phyloP scores from a whole-genome alignment of 1,140 invertebrate genomes.

The Drosophila yakuba region DNA sequence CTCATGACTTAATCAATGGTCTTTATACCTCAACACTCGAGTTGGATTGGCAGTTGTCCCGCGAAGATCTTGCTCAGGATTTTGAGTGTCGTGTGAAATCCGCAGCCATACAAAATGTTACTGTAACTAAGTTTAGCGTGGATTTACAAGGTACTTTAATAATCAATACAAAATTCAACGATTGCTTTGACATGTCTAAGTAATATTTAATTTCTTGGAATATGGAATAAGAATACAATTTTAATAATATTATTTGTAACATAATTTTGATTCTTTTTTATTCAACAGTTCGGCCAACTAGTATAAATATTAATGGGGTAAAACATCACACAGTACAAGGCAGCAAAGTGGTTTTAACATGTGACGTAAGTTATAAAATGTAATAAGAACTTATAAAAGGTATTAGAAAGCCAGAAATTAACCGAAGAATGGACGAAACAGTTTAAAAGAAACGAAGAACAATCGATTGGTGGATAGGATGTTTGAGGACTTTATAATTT shows the following conservation, averaged over 20 bases:
- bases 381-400: background rate
- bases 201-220: no score
- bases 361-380: constrained; percentile 85
- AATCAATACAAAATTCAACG: background rate
- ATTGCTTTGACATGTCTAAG: no score
- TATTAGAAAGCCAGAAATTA: no score
- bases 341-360: constrained; percentile 90
- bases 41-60: constrained; percentile 88
- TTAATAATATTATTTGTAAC: background rate
- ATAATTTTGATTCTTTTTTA: constrained; percentile 2
- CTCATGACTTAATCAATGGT: constrained; percentile 86
- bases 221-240: no score
- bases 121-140: constrained; percentile 87
- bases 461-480: no score
- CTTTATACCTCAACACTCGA: constrained; percentile 88
- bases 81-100: constrained; percentile 92
- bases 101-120: constrained; percentile 87
- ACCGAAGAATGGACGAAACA: no score
- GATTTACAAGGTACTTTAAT: constrained; percentile 91
- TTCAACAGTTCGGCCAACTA: constrained; percentile 89
- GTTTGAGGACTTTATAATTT: no score
- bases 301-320: constrained; percentile 90
- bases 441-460: no score
- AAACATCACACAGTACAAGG: constrained; percentile 91
- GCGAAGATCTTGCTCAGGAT: constrained; percentile 90